Percentiles rank a stretch among this genome's conserved stretches.
These are phyloP conservation scores for Arctopsyche grandis DNA, from an alignment of 1,140 invertebrate species.

Conservation along the genomic window DNA sequence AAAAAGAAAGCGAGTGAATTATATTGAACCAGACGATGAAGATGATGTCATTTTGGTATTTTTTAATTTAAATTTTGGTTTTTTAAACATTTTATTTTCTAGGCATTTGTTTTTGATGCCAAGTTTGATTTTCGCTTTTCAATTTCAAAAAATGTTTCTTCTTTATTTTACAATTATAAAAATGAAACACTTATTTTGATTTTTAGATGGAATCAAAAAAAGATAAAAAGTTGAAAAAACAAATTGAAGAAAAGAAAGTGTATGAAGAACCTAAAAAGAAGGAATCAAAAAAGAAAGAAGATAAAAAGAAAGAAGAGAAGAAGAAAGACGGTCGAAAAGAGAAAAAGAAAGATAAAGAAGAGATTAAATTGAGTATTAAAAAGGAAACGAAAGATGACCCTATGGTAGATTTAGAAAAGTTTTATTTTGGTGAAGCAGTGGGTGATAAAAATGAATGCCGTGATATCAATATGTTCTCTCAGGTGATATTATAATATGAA, in stretches of 20 bases:
- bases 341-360: conserved; percentile 47
- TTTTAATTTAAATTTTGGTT: conserved; percentile 30
- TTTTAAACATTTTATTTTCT: conserved; percentile 16
- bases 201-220: conserved; percentile 26
- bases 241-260: conserved; percentile 38
- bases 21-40: conserved; percentile 51
- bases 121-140: too few relatives aligned
- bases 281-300: conserved; percentile 43
- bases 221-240: conserved; percentile 39
- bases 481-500: conserved; percentile 55
- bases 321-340: conserved; percentile 40
- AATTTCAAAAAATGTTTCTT: too few relatives aligned
- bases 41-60: conserved; percentile 47
- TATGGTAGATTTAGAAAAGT: conserved; percentile 66
- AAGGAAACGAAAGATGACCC: conserved; percentile 58
- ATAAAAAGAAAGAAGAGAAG: conserved; percentile 44
- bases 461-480: conserved; percentile 58
- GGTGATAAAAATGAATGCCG: conserved; percentile 54
- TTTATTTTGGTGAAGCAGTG: conserved; percentile 70
- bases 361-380: conserved; percentile 58
- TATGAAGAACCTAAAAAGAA: conserved; percentile 41
- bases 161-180: too few relatives aligned
- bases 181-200: too few relatives aligned
- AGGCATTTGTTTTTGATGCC: neutral
- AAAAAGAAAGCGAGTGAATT: conserved; percentile 50